phyloP scores from a whole-genome alignment of 2,113 vertebrate genomes.

The Kryptolebias marmoratus region DNA sequence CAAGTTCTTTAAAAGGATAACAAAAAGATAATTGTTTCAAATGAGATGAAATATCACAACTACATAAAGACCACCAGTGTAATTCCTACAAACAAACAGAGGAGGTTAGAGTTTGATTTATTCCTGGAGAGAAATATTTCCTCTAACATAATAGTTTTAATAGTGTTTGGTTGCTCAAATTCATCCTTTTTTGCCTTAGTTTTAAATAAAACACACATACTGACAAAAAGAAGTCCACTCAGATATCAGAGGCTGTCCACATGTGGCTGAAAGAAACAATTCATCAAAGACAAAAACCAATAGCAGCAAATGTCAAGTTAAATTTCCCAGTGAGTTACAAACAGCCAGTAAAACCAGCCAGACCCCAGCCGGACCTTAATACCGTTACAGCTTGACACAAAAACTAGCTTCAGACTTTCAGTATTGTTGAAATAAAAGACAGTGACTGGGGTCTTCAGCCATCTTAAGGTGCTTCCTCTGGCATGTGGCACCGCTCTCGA shows the following conservation, averaged over 20 bases:
- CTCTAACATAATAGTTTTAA: slow-evolving; percentile 14
- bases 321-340: slow-evolving; percentile 70
- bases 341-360: slow-evolving; percentile 40
- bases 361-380: slow-evolving; percentile 38
- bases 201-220: slow-evolving; percentile 26
- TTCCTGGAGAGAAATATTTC: slow-evolving; percentile 34
- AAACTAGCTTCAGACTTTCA: slow-evolving; percentile 25
- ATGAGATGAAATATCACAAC: slow-evolving; percentile 58
- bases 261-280: slow-evolving; percentile 49
- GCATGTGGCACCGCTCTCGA: slow-evolving; percentile 39
- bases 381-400: slow-evolving; percentile 38
- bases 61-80: slow-evolving; percentile 60
- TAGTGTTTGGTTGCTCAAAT: slow-evolving; percentile 56
- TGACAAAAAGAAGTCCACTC: slow-evolving; percentile 37
- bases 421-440: slow-evolving; percentile 49
- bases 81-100: slow-evolving; percentile 33
- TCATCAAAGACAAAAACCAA: slow-evolving; percentile 67
- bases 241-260: slow-evolving; percentile 35
- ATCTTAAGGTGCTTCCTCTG: slow-evolving; percentile 55
- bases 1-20: slow-evolving; percentile 43
- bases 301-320: slow-evolving; percentile 85
- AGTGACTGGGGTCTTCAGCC: slow-evolving; percentile 59
- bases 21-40: slow-evolving; percentile 47
- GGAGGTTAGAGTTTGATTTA: slow-evolving; percentile 40
- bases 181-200: slow-evolving; percentile 40